Base-by-base conservation (phyloP, 1,140 invertebrate species). In the Uloborus diversus region DNA sequence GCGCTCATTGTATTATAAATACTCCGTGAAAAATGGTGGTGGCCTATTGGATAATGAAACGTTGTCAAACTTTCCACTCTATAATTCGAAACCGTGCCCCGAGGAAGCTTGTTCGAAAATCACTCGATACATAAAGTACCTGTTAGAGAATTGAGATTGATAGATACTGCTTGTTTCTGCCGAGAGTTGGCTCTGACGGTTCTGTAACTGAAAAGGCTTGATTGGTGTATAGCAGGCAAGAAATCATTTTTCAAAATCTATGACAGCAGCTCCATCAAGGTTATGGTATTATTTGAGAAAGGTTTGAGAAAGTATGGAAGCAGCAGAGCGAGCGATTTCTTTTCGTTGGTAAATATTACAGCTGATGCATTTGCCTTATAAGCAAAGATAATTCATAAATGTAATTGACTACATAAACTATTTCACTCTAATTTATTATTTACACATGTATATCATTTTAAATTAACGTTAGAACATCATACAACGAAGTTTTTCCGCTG, bases 41-140 rank as follows among this genome's bases (percentile, higher is more conserved):
- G 64, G 64, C 42, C 64, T 68, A 51, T 68, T 68, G 64, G 64
- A 68, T 68, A 68, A 68, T 68, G 64, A 37, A 23, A 27, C 64
- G 42, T 51, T 68, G 64, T 68, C 47, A 68, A 27, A 51, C 14
- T 28, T 30, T 68, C 23, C 64, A 68, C 37, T 49, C 42, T 68
- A 47, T 51, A 68, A 68, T 51, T 25, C 51, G 64, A 49, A 30
- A 14, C 37, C 37, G 64, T 68, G 27, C 64, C 64, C 25, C 13
- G 42, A 51, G 64, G 47, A 7, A 51, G 64, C 25, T 49, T 30
- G 64, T 42, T 42, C 37, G 9, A 42, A 42, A 42, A 13, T 42
- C 37, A 42, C 37, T 42, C 37, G 17, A 42, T 1, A 42, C 9
- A 25, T 4, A 59, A 23, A 27, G n/a, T 42, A 51, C 25, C 27